A percentile compares a stretch with the other conserved stretches of the same genome.
These are phyloP conservation scores for Fragum sueziense DNA, from an alignment of 2,888 invertebrate species.

Conservation along the genomic window DNA sequence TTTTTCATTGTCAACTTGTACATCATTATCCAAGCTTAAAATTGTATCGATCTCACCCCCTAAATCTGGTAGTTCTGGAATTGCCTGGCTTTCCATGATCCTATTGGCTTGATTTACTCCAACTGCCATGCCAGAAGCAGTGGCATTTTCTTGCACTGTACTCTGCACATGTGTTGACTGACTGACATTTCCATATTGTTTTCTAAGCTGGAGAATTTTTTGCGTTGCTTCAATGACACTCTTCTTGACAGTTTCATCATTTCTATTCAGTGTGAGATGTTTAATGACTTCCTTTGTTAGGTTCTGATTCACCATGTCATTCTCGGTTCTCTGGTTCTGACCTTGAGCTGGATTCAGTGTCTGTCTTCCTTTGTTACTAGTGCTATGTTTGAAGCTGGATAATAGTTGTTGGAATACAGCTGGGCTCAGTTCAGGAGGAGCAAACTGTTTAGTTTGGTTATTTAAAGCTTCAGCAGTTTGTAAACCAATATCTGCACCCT, in stretches of 20 bases:
- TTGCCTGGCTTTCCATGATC: neutral
- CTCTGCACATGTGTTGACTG: neutral
- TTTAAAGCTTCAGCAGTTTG: neutral
- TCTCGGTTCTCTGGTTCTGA: neutral
- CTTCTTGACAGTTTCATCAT: slow-evolving; percentile 25
- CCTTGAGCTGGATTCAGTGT: neutral
- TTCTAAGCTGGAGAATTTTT: slow-evolving; percentile 45
- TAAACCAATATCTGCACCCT: neutral
- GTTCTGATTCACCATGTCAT: neutral
- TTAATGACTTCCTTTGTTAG: slow-evolving; percentile 5
- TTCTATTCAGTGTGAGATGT: slow-evolving; percentile 16
- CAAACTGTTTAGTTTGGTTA: slow-evolving; percentile 7
- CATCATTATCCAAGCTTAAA: slow-evolving; percentile 32
- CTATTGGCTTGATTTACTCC: neutral
- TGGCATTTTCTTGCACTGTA: neutral
- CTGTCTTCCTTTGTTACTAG: neutral
- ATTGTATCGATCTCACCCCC: slow-evolving; percentile 50
- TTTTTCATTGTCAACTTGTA: neutral
- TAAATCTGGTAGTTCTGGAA: slow-evolving; percentile 56
- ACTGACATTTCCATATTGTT: slow-evolving; percentile 32
- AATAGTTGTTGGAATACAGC: slow-evolving; percentile 55
- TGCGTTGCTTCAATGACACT: slow-evolving; percentile 48
- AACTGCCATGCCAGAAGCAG: neutral
- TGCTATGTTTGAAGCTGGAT: slow-evolving; percentile 41
- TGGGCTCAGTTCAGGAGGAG: slow-evolving; percentile 55